Percentiles rank a stretch among this genome's conserved stretches.
phyloP scores from a whole-genome alignment of 2,888 invertebrate species.

The Drosophila quasianomalipes region DNA sequence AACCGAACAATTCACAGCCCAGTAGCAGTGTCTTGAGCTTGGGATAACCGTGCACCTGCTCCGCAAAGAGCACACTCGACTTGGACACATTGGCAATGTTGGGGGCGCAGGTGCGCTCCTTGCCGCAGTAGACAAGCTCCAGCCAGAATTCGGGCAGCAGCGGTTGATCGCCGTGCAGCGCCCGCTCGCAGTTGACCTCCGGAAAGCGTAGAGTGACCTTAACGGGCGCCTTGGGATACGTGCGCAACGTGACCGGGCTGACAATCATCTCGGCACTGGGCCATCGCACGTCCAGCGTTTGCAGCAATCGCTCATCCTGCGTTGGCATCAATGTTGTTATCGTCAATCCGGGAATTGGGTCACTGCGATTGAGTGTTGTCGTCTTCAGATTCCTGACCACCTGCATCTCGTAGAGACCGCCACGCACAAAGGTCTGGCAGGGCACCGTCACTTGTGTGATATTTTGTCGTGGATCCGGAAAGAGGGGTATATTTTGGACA shows the following conservation, averaged over 20 bases:
- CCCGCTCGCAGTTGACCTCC: conserved; percentile 88
- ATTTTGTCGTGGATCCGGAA: conserved; percentile 83
- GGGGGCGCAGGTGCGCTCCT: conserved; percentile 90
- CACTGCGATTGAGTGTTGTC: conserved; percentile 45
- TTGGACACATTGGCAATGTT: conserved; percentile 84
- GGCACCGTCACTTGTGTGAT: conserved; percentile 84
- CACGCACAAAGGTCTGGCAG: conserved; percentile 83
- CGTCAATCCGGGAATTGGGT: conserved; percentile 29
- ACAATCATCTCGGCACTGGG: conserved; percentile 90
- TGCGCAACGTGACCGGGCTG: conserved; percentile 91
- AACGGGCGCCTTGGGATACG: conserved; percentile 92
- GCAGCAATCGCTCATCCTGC: conserved; percentile 83
- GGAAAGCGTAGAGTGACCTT: conserved; percentile 91
- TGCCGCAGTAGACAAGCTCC: conserved; percentile 93
- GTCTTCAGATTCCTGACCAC: conserved; percentile 80
- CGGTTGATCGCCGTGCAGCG: conserved; percentile 81
- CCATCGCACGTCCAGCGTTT: conserved; percentile 92
- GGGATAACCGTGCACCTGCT: conserved; percentile 91
- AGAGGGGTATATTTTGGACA: conserved; percentile 83
- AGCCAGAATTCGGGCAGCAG: conserved; percentile 90
- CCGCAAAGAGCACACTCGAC: conserved; percentile 90
- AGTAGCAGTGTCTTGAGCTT: conserved; percentile 89
- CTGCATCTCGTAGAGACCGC: conserved; percentile 84
- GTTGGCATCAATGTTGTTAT: conserved; percentile 80
- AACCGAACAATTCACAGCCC: conserved; percentile 92